phyloP scores from a whole-genome alignment of 2,888 invertebrate genomes.

The Sphaeridia pumilis region DNA sequence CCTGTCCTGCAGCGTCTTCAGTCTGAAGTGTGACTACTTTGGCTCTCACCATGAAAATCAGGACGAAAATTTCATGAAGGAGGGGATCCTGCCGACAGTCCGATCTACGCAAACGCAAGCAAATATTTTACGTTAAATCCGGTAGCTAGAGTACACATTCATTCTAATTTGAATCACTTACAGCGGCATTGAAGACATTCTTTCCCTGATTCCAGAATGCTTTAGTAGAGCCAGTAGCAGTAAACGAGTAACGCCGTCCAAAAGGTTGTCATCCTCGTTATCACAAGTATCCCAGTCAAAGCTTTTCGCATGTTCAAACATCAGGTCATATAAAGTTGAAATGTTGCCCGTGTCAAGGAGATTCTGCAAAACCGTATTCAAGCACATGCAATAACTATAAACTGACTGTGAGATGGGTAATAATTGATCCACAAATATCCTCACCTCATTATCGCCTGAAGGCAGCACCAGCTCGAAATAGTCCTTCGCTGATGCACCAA shows the following conservation, averaged over 20 bases:
- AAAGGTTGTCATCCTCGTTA: conserved; percentile 40
- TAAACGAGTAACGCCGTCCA: conserved; percentile 44
- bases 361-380: not conserved
- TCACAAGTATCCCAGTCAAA: conserved; percentile 47
- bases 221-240: conserved; percentile 46
- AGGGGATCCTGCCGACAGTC: conserved; percentile 32
- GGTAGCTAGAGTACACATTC: not conserved
- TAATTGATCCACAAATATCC: not conserved
- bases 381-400: not conserved
- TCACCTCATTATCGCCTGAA: not conserved
- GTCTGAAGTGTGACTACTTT: conserved; percentile 33
- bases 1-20: conserved; percentile 30
- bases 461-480: not conserved
- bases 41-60: conserved; percentile 35
- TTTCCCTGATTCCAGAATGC: conserved; percentile 44
- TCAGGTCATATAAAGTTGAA: conserved; percentile 38
- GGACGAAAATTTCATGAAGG: conserved; percentile 34
- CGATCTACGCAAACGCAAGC: conserved; percentile 13
- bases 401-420: not conserved
- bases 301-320: conserved; percentile 41
- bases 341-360: conserved; percentile 16
- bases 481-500: not conserved
- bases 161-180: conserved; percentile 36
- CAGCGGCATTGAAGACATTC: conserved; percentile 40
- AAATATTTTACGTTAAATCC: not conserved